Evolutionary conservation across 2,113 vertebrate species (phyloP).

Genomic region (Rostratula benghalensis): DNA sequence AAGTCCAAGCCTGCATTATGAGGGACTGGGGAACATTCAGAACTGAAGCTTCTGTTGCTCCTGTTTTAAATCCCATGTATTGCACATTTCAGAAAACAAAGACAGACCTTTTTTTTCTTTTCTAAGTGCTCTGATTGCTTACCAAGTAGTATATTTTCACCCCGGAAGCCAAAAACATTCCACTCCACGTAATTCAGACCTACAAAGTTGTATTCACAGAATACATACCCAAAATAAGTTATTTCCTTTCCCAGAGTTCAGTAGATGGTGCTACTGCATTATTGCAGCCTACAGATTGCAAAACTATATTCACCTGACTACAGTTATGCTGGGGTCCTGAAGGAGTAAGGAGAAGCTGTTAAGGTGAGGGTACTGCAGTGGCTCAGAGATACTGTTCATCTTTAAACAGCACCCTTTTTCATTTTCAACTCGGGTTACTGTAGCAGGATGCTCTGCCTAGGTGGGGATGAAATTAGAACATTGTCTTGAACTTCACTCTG

Average conservation of each 20-base stretch:
- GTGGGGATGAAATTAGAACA: not conserved
- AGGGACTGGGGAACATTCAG: not conserved
- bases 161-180: not conserved
- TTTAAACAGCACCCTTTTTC: not conserved
- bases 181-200: not conserved
- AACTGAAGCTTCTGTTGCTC: not conserved
- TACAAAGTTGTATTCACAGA: not conserved
- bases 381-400: not conserved
- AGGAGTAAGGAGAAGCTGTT: not conserved
- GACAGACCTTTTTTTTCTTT: not conserved
- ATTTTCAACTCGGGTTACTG: not conserved
- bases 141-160: not conserved
- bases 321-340: not conserved
- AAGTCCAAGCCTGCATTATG: not conserved
- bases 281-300: not conserved
- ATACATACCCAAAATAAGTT: not conserved
- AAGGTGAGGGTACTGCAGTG: not conserved
- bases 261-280: not conserved
- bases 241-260: not conserved
- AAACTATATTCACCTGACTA: not conserved
- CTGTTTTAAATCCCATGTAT: not conserved
- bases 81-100: not conserved
- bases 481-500: not conserved
- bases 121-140: not conserved
- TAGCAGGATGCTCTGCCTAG: not conserved